Base-by-base conservation (phyloP, 2,888 invertebrate genomes). In the Philereme vetulata region DNA sequence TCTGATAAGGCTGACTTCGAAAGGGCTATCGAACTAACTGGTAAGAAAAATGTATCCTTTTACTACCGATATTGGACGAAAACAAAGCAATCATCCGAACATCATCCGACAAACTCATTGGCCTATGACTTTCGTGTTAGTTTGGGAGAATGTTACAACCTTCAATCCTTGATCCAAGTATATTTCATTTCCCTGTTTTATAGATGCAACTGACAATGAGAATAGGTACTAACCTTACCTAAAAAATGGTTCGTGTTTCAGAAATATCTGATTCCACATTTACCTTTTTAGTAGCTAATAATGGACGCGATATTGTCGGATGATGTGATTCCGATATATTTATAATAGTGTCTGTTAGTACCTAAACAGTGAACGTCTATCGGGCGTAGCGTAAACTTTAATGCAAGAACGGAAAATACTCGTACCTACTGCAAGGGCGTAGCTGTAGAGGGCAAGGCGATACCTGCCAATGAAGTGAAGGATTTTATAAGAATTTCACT, bases 1-100 rank as follows among this genome's bases (percentile, higher is more conserved):
- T 93, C 93, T 73, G 94, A 96, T 74, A 96, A 96, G 85, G 97
- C 96, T 86, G 97, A 97, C 87, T 97, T 97, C 85, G 97, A 97
- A 87, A 94, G 94, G 86, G 97, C 97, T 74, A 97, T 97, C 85
- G 96, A 97, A 94, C 93, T 96, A 92, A 95, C 97, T 81, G 95
- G 96, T 95, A 80, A 90, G 82, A 49, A 44, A 48, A 10, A 10
- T 6, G 3, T 36, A 7, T 36, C 7, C 5, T 36, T 36, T 36
- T 5, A n/a, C n/a, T n/a, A n/a, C n/a, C n/a, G n/a, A n/a, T n/a
- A 6, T 36, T 36, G 35, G 35, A 36, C 0, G 35, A 36, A 36
- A 21, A 21, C 21, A 21, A 21, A 21, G 2, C 21, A 21, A 21
- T 21, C 1, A 21, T 21, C 21, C 21, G 21, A 21, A 1, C 1